These are phyloP conservation scores for Yoshiicerus persimilis DNA, from an alignment of 1,140 invertebrate species.

Conservation along the genomic window DNA sequence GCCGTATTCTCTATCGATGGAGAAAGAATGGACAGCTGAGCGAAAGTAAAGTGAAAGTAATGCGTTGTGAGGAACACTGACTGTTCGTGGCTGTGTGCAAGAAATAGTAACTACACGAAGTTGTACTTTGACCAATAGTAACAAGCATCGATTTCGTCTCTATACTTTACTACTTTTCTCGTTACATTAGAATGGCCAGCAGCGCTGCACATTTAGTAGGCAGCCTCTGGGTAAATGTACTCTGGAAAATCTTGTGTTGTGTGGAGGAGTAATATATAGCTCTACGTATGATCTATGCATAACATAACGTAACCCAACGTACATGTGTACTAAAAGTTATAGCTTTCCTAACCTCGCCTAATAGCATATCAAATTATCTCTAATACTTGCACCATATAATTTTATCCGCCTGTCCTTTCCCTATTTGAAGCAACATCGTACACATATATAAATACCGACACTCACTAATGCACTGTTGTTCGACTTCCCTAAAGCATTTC, in stretches of 20 bases:
- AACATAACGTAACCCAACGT: background rate
- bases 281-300: background rate
- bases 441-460: background rate
- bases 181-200: background rate
- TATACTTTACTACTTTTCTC: background rate
- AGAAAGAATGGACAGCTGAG: background rate
- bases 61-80: background rate
- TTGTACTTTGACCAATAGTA: background rate
- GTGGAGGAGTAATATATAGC: background rate
- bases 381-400: background rate
- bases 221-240: background rate
- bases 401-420: background rate
- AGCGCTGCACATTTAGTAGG: background rate
- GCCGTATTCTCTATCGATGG: background rate
- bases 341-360: background rate
- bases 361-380: background rate
- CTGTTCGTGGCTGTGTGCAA: background rate
- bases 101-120: background rate
- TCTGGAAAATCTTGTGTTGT: background rate
- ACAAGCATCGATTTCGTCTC: background rate
- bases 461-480: too few relatives aligned
- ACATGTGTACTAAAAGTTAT: background rate
- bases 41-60: background rate
- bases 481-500: background rate
- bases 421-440: too few relatives aligned